Evolutionary conservation across 2,888 invertebrate species (phyloP), one percentile per base, ranked within the genome.

Genomic region (Coremacera marginata): DNA sequence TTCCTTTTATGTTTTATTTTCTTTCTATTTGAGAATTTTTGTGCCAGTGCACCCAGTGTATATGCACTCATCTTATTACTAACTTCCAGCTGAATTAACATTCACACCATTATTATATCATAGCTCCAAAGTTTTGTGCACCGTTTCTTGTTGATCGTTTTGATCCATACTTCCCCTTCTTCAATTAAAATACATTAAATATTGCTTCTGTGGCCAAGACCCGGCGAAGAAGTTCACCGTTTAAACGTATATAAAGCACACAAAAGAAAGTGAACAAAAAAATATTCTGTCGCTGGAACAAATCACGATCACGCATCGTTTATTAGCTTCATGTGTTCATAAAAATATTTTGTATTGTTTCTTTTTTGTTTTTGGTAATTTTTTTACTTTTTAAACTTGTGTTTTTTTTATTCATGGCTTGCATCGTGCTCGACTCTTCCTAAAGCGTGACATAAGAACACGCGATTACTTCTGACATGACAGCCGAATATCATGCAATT

Each of bases 251-350:
- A 8, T 7, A 1, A 37, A 8, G 37, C 8, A 37, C 8, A 31
- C 1, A 14, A 63, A 37, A 65, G 14, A 14, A 31, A n/a, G 37
- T 9, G 2, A 8, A 5, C 19, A 19, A 65, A 34, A 31, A 31
- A 37, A 37, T 3, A 37, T 19, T n/a, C 2, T 22, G 51, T 25
- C 68, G 9, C 49, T 51, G 68, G 68, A 49, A 68, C 49, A 68
- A 68, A 68, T 68, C 68, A 68, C 68, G 68, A 68, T 68, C 68
- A 68, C 68, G 68, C 68, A 68, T 68, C 68, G 68, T 68, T 68
- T 68, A 51, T 68, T 68, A 22, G 51, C 51, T 68, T 51, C 14
- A 19, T 67, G 5, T 67, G 31, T 37, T 22, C 27, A n/a, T 16
- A 49, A 49, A 25, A 25, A 19, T 51, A 25, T 16, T 65, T 65